phyloP scores from a whole-genome alignment of 2,797 vertebrate genomes.

The Scyliorhinus canicula region DNA sequence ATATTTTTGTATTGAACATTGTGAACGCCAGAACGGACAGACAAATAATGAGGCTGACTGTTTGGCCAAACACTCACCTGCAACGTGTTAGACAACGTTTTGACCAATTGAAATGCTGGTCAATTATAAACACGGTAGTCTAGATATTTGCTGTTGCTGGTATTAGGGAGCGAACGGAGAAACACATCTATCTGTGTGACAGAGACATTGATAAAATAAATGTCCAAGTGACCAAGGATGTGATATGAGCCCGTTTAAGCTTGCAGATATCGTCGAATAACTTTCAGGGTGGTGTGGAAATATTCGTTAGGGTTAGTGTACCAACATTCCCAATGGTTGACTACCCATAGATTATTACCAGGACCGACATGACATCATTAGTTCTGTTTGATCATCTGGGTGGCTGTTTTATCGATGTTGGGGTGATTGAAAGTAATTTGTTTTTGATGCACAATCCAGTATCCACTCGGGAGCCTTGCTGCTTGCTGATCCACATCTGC shows the following conservation, averaged over 20 bases:
- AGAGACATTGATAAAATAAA: neutral
- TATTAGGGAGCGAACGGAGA: neutral
- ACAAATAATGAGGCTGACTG: too few relatives aligned
- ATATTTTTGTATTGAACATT: neutral
- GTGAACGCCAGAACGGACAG: neutral
- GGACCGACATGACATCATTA: neutral
- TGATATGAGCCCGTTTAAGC: neutral
- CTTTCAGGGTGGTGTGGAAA: neutral
- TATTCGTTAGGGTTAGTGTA: neutral
- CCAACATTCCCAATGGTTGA: neutral
- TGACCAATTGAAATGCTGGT: neutral
- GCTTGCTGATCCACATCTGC: slow-evolving; percentile 54
- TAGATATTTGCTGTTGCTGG: neutral
- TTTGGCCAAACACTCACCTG: neutral
- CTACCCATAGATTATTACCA: neutral
- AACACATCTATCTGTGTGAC: neutral
- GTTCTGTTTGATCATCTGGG: slow-evolving; percentile 17
- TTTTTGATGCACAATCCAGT: slow-evolving; percentile 56
- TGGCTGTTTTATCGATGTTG: slow-evolving; percentile 52
- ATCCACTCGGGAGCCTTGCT: slow-evolving; percentile 52
- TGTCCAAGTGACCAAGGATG: neutral
- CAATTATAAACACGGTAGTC: neutral
- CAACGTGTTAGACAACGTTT: neutral
- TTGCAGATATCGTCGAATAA: neutral
- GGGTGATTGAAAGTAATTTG: slow-evolving; percentile 57